phyloP scores from a whole-genome alignment of 2,888 invertebrate genomes.

The Pocota personata region DNA sequence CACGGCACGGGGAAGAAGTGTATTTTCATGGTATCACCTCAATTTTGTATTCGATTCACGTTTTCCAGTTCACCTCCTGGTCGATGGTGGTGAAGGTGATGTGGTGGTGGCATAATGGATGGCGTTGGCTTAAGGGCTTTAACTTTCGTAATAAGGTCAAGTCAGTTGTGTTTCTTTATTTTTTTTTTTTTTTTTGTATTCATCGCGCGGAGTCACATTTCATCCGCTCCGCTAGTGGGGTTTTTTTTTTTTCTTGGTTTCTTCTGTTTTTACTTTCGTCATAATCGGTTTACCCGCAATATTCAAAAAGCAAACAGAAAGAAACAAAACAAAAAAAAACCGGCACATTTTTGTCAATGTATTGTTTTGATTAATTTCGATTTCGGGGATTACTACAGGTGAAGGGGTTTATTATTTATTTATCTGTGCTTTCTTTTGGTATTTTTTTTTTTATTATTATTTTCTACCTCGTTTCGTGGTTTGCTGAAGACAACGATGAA shows the following conservation, averaged over 20 bases:
- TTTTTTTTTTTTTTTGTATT: constrained; percentile 11
- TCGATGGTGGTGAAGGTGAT: constrained; percentile 19
- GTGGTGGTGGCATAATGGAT: constrained; percentile 6
- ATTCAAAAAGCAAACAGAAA: constrained; percentile 4
- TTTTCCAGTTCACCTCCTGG: constrained; percentile 57
- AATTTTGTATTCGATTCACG: constrained; percentile 64
- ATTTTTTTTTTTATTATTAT: neutral
- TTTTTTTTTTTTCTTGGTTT: too few relatives aligned
- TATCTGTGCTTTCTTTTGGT: constrained; percentile 16
- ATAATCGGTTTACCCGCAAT: constrained; percentile 32
- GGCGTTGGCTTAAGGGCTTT: constrained; percentile 65
- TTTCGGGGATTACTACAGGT: constrained; percentile 49
- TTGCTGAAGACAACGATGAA: neutral
- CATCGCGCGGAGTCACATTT: constrained; percentile 39
- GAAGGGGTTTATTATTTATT: constrained; percentile 51
- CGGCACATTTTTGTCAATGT: constrained; percentile 53
- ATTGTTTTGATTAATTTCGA: constrained; percentile 60
- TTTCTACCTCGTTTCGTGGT: neutral
- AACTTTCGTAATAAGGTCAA: constrained; percentile 71
- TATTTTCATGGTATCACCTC: constrained; percentile 28
- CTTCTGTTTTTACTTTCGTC: constrained; percentile 55
- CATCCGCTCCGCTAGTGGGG: constrained; percentile 16
- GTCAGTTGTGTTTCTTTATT: constrained; percentile 36
- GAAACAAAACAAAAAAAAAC: constrained; percentile 45
- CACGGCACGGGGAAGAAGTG: neutral